These are phyloP conservation scores for Eulacestoma nigropectus DNA, from an alignment of 2,113 vertebrate genomes.

Conservation along the genomic window DNA sequence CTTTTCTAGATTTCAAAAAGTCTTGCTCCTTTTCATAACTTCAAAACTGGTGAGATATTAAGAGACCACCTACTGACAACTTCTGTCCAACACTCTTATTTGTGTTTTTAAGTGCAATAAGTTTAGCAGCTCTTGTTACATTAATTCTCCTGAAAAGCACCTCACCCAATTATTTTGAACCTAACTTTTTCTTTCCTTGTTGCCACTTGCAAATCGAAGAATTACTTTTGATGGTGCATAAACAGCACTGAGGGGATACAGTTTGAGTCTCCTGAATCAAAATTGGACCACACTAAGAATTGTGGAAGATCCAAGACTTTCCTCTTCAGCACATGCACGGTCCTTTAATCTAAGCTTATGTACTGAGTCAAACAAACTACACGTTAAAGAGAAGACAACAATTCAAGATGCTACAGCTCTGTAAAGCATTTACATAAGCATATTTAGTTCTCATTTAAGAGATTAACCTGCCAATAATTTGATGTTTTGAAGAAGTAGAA, in stretches of 20 bases:
- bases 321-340: background rate
- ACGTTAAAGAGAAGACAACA: background rate
- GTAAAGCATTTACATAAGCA: background rate
- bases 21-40: conserved; percentile 64
- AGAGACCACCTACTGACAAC: conserved; percentile 54
- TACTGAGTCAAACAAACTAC: background rate
- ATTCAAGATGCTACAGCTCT: background rate
- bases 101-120: conserved; percentile 51
- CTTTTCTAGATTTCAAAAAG: conserved; percentile 71
- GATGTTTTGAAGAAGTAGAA: conserved; percentile 33
- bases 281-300: conserved; percentile 1
- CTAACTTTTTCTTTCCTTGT: conserved; percentile 1
- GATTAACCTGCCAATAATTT: conserved; percentile 14
- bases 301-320: background rate
- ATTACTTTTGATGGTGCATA: conserved; percentile 38
- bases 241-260: background rate
- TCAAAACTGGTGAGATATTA: conserved; percentile 65
- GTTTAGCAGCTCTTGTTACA: conserved; percentile 39
- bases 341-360: background rate
- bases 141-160: conserved; percentile 46
- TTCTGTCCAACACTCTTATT: conserved; percentile 42
- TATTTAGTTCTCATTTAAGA: background rate
- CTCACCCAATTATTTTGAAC: conserved; percentile 37
- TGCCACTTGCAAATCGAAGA: conserved; percentile 56
- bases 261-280: background rate